These are phyloP conservation scores for Tetropium fuscum DNA, from an alignment of 2,888 invertebrate genomes.

Conservation along the genomic window DNA sequence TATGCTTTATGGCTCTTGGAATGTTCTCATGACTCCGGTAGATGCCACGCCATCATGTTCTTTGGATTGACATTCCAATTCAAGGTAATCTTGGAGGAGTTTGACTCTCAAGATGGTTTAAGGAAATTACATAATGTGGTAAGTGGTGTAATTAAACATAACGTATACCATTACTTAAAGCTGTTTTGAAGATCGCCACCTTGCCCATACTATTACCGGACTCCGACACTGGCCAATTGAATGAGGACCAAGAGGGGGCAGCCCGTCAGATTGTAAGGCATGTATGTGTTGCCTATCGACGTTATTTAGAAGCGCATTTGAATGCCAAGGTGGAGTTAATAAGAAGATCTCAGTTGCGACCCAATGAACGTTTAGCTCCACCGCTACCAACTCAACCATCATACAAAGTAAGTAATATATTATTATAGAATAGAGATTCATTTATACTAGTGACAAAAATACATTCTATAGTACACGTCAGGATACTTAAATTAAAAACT, in stretches of 20 bases:
- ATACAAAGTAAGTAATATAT: conserved; percentile 66
- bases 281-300: conserved; percentile 88
- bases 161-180: not conserved
- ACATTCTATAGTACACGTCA: no score
- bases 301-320: conserved; percentile 93
- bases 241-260: conserved; percentile 92
- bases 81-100: conserved; percentile 91
- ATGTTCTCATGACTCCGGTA: conserved; percentile 93
- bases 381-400: conserved; percentile 63
- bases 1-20: conserved; percentile 96
- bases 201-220: conserved; percentile 85
- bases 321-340: conserved; percentile 81
- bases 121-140: conserved; percentile 95
- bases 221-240: conserved; percentile 73
- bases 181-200: conserved; percentile 77
- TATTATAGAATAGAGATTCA: no score
- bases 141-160: conserved; percentile 49
- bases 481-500: no score
- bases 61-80: conserved; percentile 96
- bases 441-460: no score
- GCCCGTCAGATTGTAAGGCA: conserved; percentile 92
- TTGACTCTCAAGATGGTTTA: conserved; percentile 93
- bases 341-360: conserved; percentile 69
- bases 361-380: conserved; percentile 58
- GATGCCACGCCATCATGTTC: conserved; percentile 98